Percentiles rank a stretch among this genome's conserved stretches.
Conservation (phyloP, 2,888 invertebrate genomes). For the Pseudolycoriella hygida region DNA sequence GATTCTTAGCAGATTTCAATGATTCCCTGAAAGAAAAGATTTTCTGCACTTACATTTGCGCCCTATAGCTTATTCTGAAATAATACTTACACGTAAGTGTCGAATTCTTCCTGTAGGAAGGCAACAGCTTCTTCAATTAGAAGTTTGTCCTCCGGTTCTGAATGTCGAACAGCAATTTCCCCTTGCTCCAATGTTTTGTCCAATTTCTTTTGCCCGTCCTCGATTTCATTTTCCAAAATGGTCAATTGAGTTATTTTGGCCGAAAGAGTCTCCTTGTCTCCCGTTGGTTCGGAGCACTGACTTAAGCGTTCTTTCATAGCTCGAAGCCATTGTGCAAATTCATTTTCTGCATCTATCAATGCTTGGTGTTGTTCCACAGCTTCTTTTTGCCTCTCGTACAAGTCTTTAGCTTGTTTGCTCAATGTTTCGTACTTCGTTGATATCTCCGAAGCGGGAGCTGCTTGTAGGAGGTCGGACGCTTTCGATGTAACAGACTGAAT, state of each 20-base stretch:
- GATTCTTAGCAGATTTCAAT: conserved; percentile 57
- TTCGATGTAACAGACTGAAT: conserved; percentile 88
- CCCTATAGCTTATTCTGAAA: conserved; percentile 4
- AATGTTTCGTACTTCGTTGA: conserved; percentile 78
- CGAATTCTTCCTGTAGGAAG: conserved; percentile 77
- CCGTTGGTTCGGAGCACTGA: conserved; percentile 84
- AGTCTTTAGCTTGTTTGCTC: conserved; percentile 76
- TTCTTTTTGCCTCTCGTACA: conserved; percentile 76
- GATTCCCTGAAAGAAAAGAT: conserved; percentile 53
- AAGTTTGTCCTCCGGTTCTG: conserved; percentile 72
- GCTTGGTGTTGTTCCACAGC: conserved; percentile 82
- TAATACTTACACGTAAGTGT: conserved; percentile 52
- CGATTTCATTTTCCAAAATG: conserved; percentile 64
- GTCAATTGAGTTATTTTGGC: conserved; percentile 75
- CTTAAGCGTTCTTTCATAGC: conserved; percentile 77
- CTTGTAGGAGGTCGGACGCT: conserved; percentile 81
- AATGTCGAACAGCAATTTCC: conserved; percentile 68
- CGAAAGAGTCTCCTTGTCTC: conserved; percentile 74
- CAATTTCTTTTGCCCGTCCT: conserved; percentile 67
- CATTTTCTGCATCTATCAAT: conserved; percentile 80
- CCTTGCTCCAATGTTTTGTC: conserved; percentile 69
- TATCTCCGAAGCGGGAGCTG: conserved; percentile 81
- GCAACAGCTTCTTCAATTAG: conserved; percentile 87
- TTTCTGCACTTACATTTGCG: background rate
- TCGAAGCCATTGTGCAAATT: conserved; percentile 83